phyloP scores from a whole-genome alignment of 2,797 vertebrate genomes.

The Xenops minutus region DNA sequence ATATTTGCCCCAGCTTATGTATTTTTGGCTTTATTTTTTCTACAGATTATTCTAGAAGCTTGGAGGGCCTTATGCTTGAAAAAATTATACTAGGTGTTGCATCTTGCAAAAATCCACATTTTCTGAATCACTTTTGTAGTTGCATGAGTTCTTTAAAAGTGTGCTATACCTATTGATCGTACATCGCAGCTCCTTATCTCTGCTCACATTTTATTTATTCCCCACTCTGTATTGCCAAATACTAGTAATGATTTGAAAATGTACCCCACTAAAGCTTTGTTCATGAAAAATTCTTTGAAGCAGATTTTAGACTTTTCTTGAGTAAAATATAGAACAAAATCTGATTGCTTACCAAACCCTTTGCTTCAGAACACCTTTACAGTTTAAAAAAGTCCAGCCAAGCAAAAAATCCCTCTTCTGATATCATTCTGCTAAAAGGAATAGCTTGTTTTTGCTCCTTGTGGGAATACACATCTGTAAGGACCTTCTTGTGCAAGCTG shows the following conservation, averaged over 20 bases:
- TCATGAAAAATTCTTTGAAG: neutral
- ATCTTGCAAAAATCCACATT: neutral
- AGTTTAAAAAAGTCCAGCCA: neutral
- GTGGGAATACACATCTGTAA: neutral
- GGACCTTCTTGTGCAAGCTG: neutral
- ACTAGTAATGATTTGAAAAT: neutral
- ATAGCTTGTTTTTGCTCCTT: neutral
- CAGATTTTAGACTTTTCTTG: neutral
- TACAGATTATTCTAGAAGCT: neutral
- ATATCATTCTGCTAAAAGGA: neutral
- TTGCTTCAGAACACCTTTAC: neutral
- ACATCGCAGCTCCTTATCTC: neutral
- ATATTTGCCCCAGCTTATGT: neutral
- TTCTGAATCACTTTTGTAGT: neutral
- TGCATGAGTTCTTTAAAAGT: neutral
- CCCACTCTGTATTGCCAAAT: neutral
- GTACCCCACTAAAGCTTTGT: neutral
- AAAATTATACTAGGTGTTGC: neutral
- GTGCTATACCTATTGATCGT: neutral
- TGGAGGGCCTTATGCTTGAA: neutral
- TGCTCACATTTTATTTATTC: neutral
- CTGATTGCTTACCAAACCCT: neutral
- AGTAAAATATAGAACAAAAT: neutral
- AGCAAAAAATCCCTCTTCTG: neutral
- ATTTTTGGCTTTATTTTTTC: neutral